Base-by-base conservation (phyloP, 2,888 invertebrate species). In the Prionchulus punctatus region DNA sequence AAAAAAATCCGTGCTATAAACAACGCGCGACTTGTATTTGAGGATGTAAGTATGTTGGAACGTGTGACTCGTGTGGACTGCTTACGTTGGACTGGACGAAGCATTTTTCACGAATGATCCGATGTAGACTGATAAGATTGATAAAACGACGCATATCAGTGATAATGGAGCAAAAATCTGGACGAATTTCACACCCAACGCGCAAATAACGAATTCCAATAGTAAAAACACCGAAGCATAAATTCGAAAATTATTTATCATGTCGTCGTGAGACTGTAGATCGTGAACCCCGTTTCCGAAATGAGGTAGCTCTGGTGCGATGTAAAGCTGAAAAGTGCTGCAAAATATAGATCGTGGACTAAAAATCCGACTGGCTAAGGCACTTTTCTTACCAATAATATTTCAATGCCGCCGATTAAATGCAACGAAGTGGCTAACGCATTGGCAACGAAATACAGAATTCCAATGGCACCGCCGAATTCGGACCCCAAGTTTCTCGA, bases 81-180 rank as follows among this genome's bases (percentile, higher is more conserved):
- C 85, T 82, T 77, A 91, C 90, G 82, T 81, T 66, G 90, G 79
- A 64, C 83, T 83, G 66, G 86, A 84, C 71, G 83, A 87, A 70
- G 90, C 80, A 70, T 84, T 80, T 75, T 92, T 88, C 70, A 84
- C 82, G 71, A 94, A 89, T 66, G 96, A 87, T 56, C 98, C 98
- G 65, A 84, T 82, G 77, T 94, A 98, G 62, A 98, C 90, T 58
- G 92, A 87, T 53, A 88, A 72, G 73, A 98, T 94, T 64, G 96
- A 96, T 56, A 91, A 77, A 65, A 98, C 82, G 64, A 99, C 98
- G 75, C 96, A 96, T 60, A 87, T 86, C 63, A 98, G 80, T 49
- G 96, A 96, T 59, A 98, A 79, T 1, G 94, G 86, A 30, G 98
- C 96, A 72, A 98, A 91, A 78, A 94, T 92, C 79, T 94, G 96